Evolutionary conservation across 2,888 invertebrate species (phyloP).

Genomic region (Protodeltote pygarga): DNA sequence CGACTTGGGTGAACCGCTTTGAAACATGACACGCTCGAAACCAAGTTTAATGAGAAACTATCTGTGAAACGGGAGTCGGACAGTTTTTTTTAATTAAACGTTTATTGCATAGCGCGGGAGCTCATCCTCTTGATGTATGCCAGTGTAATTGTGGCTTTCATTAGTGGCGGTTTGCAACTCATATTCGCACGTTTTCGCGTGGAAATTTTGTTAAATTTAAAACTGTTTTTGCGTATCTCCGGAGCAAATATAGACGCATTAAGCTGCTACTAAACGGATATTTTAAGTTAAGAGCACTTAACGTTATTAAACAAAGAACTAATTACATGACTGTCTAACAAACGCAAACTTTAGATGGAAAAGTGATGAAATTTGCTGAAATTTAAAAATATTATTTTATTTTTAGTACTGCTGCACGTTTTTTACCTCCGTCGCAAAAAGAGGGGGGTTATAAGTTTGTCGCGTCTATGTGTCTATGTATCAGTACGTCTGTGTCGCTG

Average conservation of each 20-base stretch:
- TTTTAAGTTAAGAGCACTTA: constrained; percentile 13
- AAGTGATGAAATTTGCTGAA: too few species aligned
- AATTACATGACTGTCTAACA: constrained; percentile 12
- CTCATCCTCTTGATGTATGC: constrained; percentile 53
- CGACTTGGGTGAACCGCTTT: constrained; percentile 51
- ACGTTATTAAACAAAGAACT: constrained; percentile 14
- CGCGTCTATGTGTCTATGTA: too few species aligned
- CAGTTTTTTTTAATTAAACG: constrained; percentile 64
- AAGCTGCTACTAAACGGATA: constrained; percentile 21
- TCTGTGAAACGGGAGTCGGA: constrained; percentile 57
- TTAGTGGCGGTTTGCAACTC: constrained; percentile 63
- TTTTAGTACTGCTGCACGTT: too few species aligned
- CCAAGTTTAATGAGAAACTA: constrained; percentile 65
- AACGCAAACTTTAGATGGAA: not conserved
- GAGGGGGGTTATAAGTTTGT: too few species aligned
- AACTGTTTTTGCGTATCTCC: constrained; percentile 38
- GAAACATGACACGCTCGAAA: constrained; percentile 60
- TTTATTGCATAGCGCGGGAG: constrained; percentile 48
- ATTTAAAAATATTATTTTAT: too few species aligned
- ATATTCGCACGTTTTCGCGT: constrained; percentile 58
- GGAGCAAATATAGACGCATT: constrained; percentile 22
- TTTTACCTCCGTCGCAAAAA: too few species aligned
- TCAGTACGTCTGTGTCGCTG: too few species aligned
- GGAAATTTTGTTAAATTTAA: constrained; percentile 47
- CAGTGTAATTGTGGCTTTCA: constrained; percentile 65